Evolutionary conservation across 2,888 invertebrate species (phyloP), one percentile per base, ranked within the genome.

Genomic region (Dynastes maya): DNA sequence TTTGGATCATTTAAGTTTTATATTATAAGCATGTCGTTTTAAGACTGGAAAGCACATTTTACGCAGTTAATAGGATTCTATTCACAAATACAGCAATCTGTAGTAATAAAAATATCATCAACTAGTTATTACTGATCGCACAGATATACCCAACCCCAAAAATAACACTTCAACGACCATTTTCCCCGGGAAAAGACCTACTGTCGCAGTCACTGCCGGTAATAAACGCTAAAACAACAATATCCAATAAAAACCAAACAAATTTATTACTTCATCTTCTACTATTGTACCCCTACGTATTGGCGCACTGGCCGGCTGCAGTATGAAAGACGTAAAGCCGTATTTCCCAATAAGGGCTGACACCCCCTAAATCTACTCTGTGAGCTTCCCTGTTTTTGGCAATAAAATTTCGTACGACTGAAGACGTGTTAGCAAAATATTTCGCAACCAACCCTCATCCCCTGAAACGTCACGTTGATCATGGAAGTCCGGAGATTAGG

Each of bases 371-470:
- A 71, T 71, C 71, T 67, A 45, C 67, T 45, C 11, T 70, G 51
- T 8, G 53, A n/a, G 13, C 55, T 55, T 32, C 71, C 65, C 45
- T 1, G 40, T 53, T 71, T 71, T 58, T 16, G 71, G 55, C 71
- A 71, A 71, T 71, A 71, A 71, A 71, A 71, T 58, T 71, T 55
- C 55, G n/a, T 29, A n/a, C 37, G 37, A 13, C 70, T 32, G 55
- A 58, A 32, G 55, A 71, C 71, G 71, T 71, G 71, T 55, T 71
- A 68, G 67, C 51, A 49, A 68, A 68, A 68, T 68, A 68, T 68
- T 65, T 65, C 32, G 32, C 32, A 65, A 16, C 13, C 67, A 8
- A 4, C 32, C 40, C 8, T 61, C 61, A 5, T 2, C 61, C 16
- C n/a, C n/a, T 1, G 2, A 53, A 16, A 16, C n/a, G 53, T 1